Conservation (phyloP, 1,140 invertebrate species). For the Caenorhabditis inopinata region DNA sequence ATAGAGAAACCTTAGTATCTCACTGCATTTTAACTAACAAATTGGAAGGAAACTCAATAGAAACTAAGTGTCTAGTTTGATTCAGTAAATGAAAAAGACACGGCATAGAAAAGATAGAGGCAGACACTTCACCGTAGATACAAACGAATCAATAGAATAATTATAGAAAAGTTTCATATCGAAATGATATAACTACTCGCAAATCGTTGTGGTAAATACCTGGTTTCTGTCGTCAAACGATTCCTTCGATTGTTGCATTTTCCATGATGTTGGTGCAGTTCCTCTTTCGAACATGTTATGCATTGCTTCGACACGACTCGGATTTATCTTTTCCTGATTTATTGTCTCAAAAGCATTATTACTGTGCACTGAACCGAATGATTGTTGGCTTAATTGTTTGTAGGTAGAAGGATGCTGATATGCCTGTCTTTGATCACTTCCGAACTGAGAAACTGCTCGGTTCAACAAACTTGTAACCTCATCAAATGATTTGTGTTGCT, state of each 20-base stretch:
- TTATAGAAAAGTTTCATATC: too few relatives aligned
- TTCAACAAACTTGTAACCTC: constrained; percentile 41
- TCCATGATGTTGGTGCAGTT: neutral
- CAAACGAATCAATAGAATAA: too few relatives aligned
- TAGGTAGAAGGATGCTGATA: constrained; percentile 20
- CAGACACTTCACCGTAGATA: too few relatives aligned
- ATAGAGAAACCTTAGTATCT: neutral
- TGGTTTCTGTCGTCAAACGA: neutral
- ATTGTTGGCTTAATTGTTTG: constrained; percentile 11
- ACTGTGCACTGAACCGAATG: neutral
- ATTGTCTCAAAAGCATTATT: constrained; percentile 61
- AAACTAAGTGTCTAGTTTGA: too few relatives aligned
- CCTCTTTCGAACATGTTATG: constrained; percentile 60
- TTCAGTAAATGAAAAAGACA: neutral
- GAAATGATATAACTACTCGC: too few relatives aligned
- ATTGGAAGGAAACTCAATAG: neutral
- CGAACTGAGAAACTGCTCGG: constrained; percentile 25
- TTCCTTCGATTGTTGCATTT: constrained; percentile 11
- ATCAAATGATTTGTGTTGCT: constrained; percentile 35
- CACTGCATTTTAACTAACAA: neutral
- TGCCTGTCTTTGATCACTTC: constrained; percentile 5
- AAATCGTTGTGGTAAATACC: too few relatives aligned
- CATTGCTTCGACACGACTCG: constrained; percentile 61
- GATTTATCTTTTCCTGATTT: constrained; percentile 60
- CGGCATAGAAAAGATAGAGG: neutral